Conservation (phyloP, 2,888 invertebrate species). For the Sinohyriopsis cumingii region DNA sequence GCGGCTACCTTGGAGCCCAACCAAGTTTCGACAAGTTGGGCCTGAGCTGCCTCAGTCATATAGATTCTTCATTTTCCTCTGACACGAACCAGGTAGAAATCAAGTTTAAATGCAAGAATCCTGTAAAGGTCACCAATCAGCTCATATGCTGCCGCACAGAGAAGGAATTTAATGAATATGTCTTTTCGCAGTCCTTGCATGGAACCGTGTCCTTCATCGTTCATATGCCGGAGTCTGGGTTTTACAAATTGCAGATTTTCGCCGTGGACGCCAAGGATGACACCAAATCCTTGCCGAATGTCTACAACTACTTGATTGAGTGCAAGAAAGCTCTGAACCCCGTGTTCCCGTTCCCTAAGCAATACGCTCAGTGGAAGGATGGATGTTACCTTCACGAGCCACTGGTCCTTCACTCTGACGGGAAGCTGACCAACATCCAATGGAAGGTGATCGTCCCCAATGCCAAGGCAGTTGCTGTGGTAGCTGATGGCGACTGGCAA, state of each 20-base stretch:
- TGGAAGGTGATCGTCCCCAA: conserved; percentile 64
- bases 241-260: conserved; percentile 70
- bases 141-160: conserved; percentile 45
- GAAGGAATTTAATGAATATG: conserved; percentile 50
- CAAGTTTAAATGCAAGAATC: conserved; percentile 43
- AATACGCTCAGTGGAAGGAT: conserved; percentile 72
- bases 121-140: conserved; percentile 58
- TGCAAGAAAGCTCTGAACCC: conserved; percentile 48
- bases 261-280: conserved; percentile 65
- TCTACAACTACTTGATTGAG: conserved; percentile 69
- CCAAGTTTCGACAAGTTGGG: conserved; percentile 56
- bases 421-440: conserved; percentile 39
- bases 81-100: conserved; percentile 54
- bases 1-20: conserved; percentile 60
- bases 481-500: conserved; percentile 68
- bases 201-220: conserved; percentile 47
- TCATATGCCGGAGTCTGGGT: conserved; percentile 61
- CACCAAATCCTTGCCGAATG: conserved; percentile 68
- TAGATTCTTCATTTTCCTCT: conserved; percentile 39
- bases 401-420: conserved; percentile 51
- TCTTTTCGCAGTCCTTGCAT: conserved; percentile 59
- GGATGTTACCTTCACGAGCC: conserved; percentile 69
- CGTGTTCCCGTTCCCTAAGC: conserved; percentile 67
- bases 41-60: conserved; percentile 48
- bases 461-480: conserved; percentile 67